Conservation (phyloP, 53 echinoderm and acorn worm genomes). For the Antedon mediterranea region DNA sequence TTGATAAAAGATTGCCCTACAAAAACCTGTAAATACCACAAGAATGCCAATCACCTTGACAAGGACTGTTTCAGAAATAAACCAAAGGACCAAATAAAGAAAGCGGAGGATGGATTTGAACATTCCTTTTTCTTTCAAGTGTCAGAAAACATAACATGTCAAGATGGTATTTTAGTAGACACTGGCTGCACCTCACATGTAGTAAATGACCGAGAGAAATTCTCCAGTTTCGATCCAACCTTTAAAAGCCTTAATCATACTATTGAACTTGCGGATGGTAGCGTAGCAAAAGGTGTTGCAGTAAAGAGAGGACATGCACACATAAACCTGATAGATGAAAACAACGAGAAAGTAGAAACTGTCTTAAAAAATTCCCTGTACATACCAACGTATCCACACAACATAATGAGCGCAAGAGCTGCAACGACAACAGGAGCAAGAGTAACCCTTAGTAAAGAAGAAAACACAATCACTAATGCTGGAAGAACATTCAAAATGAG, state of each 20-base stretch:
- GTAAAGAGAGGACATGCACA: background rate
- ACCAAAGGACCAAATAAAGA: too few relatives aligned
- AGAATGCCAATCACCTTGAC: too few relatives aligned
- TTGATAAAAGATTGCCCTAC: too few relatives aligned
- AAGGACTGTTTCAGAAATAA: too few relatives aligned
- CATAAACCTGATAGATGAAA: background rate
- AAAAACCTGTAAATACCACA: too few relatives aligned
- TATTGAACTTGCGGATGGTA: background rate
- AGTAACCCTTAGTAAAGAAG: background rate
- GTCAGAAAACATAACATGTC: too few relatives aligned
- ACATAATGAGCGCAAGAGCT: background rate
- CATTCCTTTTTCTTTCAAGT: too few relatives aligned
- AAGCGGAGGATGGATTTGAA: too few relatives aligned
- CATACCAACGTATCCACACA: background rate
- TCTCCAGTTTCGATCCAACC: background rate
- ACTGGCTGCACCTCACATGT: background rate
- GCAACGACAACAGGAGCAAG: background rate
- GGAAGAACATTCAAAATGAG: background rate
- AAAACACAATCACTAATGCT: too few relatives aligned
- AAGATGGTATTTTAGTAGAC: background rate
- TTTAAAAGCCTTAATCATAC: background rate
- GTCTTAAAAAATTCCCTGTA: background rate
- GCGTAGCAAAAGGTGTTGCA: background rate
- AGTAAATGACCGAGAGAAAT: background rate
- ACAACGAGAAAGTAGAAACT: background rate